Base-by-base conservation (phyloP, 2,888 invertebrate species). In the Caenorhabditis wallacei region DNA sequence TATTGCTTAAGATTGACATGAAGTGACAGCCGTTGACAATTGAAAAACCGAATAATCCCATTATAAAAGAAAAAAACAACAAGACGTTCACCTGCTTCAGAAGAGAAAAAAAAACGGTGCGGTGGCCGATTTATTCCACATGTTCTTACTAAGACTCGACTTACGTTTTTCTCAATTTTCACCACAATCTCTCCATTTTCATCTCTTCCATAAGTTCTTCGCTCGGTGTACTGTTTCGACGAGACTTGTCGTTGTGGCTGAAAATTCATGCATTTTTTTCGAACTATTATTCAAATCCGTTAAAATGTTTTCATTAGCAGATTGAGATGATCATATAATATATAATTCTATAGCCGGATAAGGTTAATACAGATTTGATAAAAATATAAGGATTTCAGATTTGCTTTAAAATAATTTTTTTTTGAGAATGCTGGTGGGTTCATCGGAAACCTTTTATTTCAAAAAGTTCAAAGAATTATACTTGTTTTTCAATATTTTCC, bases 171-270 rank as follows among this genome's bases (percentile, higher is more conserved):
- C 64, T 90, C 90, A 26, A 90, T 89, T 78, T 88, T 89, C 76
- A 90, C 90, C 13, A 90, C 89, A 57, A 90, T 84, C 35, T 90
- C 90, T 22, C 90, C 90, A 69, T 90, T 90, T 78, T 90, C 89
- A 66, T 90, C 90, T 20, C 87, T 69, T 35, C 90, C 90, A 54
- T 88, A 90, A 7, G 90, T 90, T 37, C 89, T 80, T 63, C 90
- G 69, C 70, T 90, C 90, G 35, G 90, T 90, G 78, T 88, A 90
- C 56, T 88, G 87, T 69, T 90, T 89, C 35, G 85, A 85, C 5
- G 88, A 88, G 24, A 88, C 84, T 85, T 89, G 87, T 40, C 89
- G 87, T 74, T 85, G 86, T 13, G 90, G 89, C 90, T 90, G 76
- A 30, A 88, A 84, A 46, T 18, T 5, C 3, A 30, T 30, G 4